Percentiles rank a stretch among this genome's conserved stretches.
Evolutionary conservation across 2,113 vertebrate species (phyloP).

Genomic region (Aldabrachelys gigantea): DNA sequence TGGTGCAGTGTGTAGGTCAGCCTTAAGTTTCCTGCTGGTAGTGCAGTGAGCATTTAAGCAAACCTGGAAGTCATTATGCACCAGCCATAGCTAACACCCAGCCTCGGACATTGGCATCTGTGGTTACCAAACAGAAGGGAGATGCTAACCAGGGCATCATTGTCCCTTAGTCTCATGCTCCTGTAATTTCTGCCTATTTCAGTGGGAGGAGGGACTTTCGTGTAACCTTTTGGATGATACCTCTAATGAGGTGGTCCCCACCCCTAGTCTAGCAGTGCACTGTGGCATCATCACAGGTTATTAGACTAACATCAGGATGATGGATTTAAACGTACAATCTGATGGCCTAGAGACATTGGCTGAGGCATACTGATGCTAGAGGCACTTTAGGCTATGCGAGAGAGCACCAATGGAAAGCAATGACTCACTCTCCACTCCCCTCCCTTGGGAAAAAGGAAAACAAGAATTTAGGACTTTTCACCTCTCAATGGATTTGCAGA

Average conservation of each 20-base stretch:
- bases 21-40: not conserved
- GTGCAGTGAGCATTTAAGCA: not conserved
- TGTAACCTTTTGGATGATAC: not conserved
- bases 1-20: not conserved
- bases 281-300: not conserved
- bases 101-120: not conserved
- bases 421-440: not conserved
- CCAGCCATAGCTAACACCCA: accelerated
- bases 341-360: not conserved
- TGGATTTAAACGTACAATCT: not conserved
- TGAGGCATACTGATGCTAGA: not conserved
- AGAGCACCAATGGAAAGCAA: not conserved
- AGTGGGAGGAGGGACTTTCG: not conserved
- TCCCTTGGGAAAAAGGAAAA: not conserved
- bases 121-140: not conserved
- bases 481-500: slow-evolving; percentile 84
- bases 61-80: not conserved
- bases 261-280: not conserved
- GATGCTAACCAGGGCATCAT: not conserved
- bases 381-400: accelerated
- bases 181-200: not conserved
- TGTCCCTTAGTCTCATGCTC: not conserved
- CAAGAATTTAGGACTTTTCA: slow-evolving; percentile 62
- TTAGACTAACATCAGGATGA: not conserved
- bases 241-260: not conserved